phyloP scores from a whole-genome alignment of 2,797 vertebrate genomes.

The Fistularia tabacaria region DNA sequence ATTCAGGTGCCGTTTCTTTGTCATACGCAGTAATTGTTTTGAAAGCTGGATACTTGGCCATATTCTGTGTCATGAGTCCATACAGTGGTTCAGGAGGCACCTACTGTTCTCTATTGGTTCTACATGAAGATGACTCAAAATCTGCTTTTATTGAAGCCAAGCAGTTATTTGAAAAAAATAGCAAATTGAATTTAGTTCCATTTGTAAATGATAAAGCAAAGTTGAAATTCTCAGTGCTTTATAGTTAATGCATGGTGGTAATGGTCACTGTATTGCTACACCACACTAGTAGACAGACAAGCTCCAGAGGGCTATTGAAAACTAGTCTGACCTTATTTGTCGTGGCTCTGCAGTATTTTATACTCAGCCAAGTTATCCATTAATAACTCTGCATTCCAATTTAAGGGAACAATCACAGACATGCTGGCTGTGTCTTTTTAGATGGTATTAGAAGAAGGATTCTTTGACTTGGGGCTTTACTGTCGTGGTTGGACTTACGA shows the following conservation, averaged over 20 bases:
- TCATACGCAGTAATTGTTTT: too few species aligned
- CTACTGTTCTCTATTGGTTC: too few species aligned
- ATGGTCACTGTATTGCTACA: conserved; percentile 18
- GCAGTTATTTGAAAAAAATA: too few species aligned
- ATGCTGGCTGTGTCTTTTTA: neutral
- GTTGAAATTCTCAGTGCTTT: too few species aligned
- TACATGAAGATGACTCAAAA: too few species aligned
- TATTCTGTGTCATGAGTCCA: too few species aligned
- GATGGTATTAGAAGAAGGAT: neutral
- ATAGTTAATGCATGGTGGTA: neutral
- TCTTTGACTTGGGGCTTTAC: neutral
- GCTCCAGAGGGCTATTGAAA: conserved; percentile 30
- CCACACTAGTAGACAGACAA: conserved; percentile 18
- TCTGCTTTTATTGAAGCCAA: too few species aligned
- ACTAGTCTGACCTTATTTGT: conserved; percentile 48
- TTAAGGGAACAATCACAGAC: conserved; percentile 20
- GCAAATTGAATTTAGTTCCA: too few species aligned
- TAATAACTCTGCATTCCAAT: conserved; percentile 43
- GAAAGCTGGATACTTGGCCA: too few species aligned
- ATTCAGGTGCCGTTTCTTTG: too few species aligned
- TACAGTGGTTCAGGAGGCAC: too few species aligned
- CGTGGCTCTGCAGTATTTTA: conserved; percentile 22
- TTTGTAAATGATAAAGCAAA: too few species aligned
- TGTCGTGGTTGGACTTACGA: neutral
- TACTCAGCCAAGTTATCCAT: conserved; percentile 43